These are phyloP conservation scores for Martes flavigula DNA, from an alignment of 2,797 vertebrate species.

Conservation along the genomic window DNA sequence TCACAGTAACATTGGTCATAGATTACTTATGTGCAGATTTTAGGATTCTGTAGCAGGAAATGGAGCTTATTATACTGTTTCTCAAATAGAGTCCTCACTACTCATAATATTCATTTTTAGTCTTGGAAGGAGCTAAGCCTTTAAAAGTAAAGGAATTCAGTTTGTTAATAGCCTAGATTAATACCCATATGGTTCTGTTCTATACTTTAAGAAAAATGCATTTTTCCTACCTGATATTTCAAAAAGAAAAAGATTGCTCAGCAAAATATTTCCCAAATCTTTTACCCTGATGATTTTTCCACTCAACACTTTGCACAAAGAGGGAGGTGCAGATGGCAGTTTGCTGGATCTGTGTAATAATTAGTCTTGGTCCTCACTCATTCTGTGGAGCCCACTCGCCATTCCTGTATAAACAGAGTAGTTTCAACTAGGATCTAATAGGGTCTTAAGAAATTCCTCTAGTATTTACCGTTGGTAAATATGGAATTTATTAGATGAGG, in stretches of 20 bases:
- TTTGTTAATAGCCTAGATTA: conserved; percentile 11
- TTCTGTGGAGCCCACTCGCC: background rate
- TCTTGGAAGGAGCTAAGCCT: conserved; percentile 14
- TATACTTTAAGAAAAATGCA: background rate
- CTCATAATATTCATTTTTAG: background rate
- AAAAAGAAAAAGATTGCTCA: conserved; percentile 40
- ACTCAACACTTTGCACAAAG: background rate
- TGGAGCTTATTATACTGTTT: background rate
- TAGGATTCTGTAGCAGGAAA: conserved; percentile 7
- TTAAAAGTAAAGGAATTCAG: conserved; percentile 13
- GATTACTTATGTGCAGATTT: background rate
- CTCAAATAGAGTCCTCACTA: background rate
- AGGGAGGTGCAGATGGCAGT: background rate
- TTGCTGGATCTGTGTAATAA: background rate
- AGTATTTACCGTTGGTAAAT: conserved; percentile 33
- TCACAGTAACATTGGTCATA: conserved; percentile 20
- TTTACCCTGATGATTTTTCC: conserved; percentile 58
- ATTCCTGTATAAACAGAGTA: conserved; percentile 32
- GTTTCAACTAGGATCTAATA: background rate
- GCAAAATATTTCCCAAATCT: conserved; percentile 57
- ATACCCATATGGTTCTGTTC: background rate
- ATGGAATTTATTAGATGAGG: background rate
- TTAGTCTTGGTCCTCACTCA: background rate
- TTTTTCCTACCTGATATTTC: background rate
- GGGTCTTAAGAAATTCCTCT: conserved; percentile 10